Conservation (phyloP, 2,113 vertebrate species). For the Blennius ocellaris region DNA sequence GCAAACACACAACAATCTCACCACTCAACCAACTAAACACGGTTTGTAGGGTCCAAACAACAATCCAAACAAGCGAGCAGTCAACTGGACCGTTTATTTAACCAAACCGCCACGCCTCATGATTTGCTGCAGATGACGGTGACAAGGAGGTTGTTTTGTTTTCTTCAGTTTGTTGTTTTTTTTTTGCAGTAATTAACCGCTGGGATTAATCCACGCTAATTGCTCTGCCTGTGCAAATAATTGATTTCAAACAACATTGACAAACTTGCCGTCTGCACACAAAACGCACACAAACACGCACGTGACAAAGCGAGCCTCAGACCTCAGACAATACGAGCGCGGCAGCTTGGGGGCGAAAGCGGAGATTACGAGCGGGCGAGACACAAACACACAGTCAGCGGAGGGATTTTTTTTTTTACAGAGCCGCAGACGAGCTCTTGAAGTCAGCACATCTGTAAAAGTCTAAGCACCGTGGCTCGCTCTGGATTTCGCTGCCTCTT, state of each 20-base stretch:
- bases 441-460: conserved; percentile 52
- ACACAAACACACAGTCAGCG: not conserved
- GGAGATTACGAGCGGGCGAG: conserved; percentile 1
- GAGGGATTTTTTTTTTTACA: conserved; percentile 44
- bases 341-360: conserved; percentile 7
- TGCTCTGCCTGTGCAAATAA: conserved; percentile 52
- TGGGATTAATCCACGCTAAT: conserved; percentile 52
- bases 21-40: not conserved
- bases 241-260: conserved; percentile 41
- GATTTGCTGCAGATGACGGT: conserved; percentile 36
- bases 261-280: conserved; percentile 42
- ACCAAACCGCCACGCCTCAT: conserved; percentile 10
- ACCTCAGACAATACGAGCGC: conserved; percentile 19
- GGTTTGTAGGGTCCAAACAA: too few species aligned
- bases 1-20: not conserved
- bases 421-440: conserved; percentile 6
- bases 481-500: conserved; percentile 26
- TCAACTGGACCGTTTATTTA: not conserved
- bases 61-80: not conserved
- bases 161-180: conserved; percentile 27
- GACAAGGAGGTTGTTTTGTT: conserved; percentile 11
- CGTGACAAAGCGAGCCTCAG: too few species aligned
- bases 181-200: conserved; percentile 44
- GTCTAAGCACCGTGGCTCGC: conserved; percentile 35
- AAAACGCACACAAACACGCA: too few species aligned